phyloP scores from a whole-genome alignment of 2,888 invertebrate genomes.

The Chouioia cunea region DNA sequence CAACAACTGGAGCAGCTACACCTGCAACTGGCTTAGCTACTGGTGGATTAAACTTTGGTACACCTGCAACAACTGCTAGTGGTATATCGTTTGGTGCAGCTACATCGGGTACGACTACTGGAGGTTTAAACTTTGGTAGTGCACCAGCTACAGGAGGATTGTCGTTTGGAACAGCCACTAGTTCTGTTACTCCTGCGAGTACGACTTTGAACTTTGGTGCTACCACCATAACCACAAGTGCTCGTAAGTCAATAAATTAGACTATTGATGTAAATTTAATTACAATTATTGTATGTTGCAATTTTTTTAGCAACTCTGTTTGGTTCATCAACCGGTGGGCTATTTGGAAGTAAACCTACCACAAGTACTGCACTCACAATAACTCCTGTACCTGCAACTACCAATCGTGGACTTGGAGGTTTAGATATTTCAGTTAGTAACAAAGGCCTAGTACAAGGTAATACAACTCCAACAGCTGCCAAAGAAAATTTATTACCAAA shows the following conservation, averaged over 20 bases:
- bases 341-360: slow-evolving; percentile 59
- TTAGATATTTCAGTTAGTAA: slow-evolving; percentile 71
- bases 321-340: slow-evolving; percentile 54
- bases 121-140: slow-evolving; percentile 40
- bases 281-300: slow-evolving; percentile 47
- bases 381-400: slow-evolving; percentile 60
- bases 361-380: slow-evolving; percentile 53
- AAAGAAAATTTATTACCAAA: slow-evolving; percentile 81
- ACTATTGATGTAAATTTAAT: neutral
- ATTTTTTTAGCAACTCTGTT: slow-evolving; percentile 57
- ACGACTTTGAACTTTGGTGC: slow-evolving; percentile 40
- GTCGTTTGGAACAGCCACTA: slow-evolving; percentile 28
- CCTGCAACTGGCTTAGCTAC: slow-evolving; percentile 55
- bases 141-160: slow-evolving; percentile 48
- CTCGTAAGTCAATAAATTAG: slow-evolving; percentile 31
- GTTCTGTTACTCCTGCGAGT: slow-evolving; percentile 19
- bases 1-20: slow-evolving; percentile 56
- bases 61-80: slow-evolving; percentile 56
- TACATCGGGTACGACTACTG: slow-evolving; percentile 52
- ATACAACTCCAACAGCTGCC: slow-evolving; percentile 70
- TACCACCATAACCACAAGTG: slow-evolving; percentile 47
- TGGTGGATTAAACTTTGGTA: slow-evolving; percentile 60
- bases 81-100: slow-evolving; percentile 51
- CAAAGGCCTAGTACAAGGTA: slow-evolving; percentile 66
- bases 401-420: slow-evolving; percentile 79